Evolutionary conservation across 1,140 invertebrate genomes (phyloP), one percentile per base, ranked within the genome.

Genomic region (Caenorhabditis briggsae): DNA sequence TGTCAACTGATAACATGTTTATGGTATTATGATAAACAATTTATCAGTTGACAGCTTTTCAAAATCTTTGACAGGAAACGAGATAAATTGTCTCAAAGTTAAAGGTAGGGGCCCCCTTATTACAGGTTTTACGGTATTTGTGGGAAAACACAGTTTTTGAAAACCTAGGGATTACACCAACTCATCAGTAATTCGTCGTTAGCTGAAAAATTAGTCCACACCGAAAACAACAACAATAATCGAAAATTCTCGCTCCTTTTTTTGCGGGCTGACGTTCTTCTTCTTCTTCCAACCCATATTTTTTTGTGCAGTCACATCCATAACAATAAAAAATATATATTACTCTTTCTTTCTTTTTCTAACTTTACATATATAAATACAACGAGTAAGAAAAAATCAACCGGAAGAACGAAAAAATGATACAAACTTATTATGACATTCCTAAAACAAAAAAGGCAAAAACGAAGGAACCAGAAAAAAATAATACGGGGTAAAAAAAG

Each of bases 301-400:
- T n/a, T 59, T 59, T 70, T 70, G 18, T 46, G 18, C 64, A 70
- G 64, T 70, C 64, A 70, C 64, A 43, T 70, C 64, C 64, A 70
- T 70, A 70, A 70, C 64, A 70, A 70, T 70, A 46, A 70, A 65
- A 65, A 25, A 65, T 65, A 41, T 65, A 33, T 33, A 33, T 43
- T 70, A 43, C 41, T 43, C 64, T 70, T 46, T 58, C 18, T 70
- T 70, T 70, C 18, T n/a, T n/a, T 41, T 43, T 70, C 5, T 50
- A 78, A 78, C 46, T 78, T 50, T 33, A 78, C 70, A 78, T n/a
- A 33, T 33, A 78, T 50, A 78, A 78, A 78, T 78, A 78, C 70
- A 41, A 16, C 11, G 46, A 33, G 33, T 33, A 33, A 33, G 3
- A 33, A 33, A 20, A 20, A 2, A 78, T n/a, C n/a, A 50, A 70